phyloP scores from a whole-genome alignment of 2,888 invertebrate genomes.

The Carcina quercana region DNA sequence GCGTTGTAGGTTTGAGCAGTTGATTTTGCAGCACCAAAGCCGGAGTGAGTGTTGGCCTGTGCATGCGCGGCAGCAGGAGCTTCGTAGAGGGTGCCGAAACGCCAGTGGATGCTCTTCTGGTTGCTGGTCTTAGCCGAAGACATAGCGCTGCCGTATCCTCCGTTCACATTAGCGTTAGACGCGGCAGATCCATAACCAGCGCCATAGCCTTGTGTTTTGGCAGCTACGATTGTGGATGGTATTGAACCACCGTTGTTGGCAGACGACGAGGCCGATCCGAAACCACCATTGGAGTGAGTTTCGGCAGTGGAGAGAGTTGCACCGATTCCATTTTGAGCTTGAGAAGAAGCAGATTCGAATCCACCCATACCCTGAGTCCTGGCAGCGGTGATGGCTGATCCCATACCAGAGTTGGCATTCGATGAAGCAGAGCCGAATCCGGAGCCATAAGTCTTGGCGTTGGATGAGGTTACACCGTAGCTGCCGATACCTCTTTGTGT shows the following conservation, averaged over 20 bases:
- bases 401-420: slow-evolving; percentile 37
- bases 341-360: slow-evolving; percentile 39
- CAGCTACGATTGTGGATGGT: slow-evolving; percentile 30
- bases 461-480: slow-evolving; percentile 39
- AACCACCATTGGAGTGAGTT: slow-evolving; percentile 28
- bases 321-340: slow-evolving; percentile 30
- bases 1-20: slow-evolving; percentile 7
- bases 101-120: slow-evolving; percentile 47
- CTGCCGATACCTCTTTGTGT: slow-evolving; percentile 33
- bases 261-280: slow-evolving; percentile 30
- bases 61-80: slow-evolving; percentile 31
- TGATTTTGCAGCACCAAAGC: slow-evolving; percentile 12
- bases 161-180: slow-evolving; percentile 41
- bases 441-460: slow-evolving; percentile 35
- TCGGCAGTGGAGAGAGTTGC: slow-evolving; percentile 27
- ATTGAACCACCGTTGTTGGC: slow-evolving; percentile 27
- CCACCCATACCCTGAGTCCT: slow-evolving; percentile 34
- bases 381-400: slow-evolving; percentile 36
- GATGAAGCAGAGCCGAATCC: slow-evolving; percentile 43
- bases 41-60: slow-evolving; percentile 22
- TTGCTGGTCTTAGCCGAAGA: slow-evolving; percentile 33
- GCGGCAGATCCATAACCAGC: slow-evolving; percentile 32
- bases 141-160: slow-evolving; percentile 28
- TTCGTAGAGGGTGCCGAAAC: slow-evolving; percentile 50
- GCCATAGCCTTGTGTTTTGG: slow-evolving; percentile 37